phyloP scores from a whole-genome alignment of 2,113 vertebrate species.

The Acrocephalus arundinaceus region DNA sequence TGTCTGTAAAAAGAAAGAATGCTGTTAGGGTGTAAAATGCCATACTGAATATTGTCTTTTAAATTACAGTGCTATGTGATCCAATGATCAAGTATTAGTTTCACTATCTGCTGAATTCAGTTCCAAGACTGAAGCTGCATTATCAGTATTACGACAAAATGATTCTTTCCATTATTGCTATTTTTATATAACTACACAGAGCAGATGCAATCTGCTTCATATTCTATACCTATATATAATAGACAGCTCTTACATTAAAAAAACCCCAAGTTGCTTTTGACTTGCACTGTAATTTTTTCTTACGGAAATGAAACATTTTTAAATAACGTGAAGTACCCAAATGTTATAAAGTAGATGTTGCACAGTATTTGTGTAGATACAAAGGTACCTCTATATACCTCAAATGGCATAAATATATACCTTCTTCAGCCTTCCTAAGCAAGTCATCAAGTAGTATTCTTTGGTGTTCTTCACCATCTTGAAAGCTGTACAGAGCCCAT shows the following conservation, averaged over 20 bases:
- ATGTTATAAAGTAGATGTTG: neutral
- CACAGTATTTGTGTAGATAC: neutral
- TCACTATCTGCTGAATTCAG: neutral
- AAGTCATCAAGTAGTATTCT: conserved; percentile 91
- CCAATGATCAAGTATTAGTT: neutral
- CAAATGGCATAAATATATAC: conserved; percentile 58
- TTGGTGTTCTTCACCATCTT: conserved; percentile 84
- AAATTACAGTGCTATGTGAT: neutral
- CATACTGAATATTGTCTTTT: neutral
- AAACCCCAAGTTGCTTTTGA: neutral
- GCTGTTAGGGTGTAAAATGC: neutral
- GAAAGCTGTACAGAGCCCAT: conserved; percentile 93
- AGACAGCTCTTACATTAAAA: neutral
- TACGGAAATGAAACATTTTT: neutral
- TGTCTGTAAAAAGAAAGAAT: neutral
- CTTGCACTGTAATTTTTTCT: neutral
- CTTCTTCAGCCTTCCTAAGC: conserved; percentile 82
- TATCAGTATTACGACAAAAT: neutral
- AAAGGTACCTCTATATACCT: neutral
- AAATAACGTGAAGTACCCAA: neutral
- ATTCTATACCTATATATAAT: neutral
- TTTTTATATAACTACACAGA: neutral
- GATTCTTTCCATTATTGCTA: neutral
- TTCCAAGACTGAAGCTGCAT: neutral
- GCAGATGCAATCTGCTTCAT: neutral